Base-by-base conservation (phyloP, 2,888 invertebrate genomes). In the Colostygia pectinataria region DNA sequence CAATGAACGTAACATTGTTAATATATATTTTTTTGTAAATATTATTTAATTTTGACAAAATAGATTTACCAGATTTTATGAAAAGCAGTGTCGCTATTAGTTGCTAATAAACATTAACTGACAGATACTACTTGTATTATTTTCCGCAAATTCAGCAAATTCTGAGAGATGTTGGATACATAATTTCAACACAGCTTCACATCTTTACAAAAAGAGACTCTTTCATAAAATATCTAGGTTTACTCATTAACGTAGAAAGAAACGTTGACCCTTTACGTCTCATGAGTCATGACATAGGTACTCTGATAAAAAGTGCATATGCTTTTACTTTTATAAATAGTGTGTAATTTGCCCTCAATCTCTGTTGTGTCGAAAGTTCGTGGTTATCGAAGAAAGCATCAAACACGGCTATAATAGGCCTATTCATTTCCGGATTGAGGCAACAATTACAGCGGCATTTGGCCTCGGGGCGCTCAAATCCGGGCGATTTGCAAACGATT, bases 31-130 rank as follows among this genome's bases (percentile, higher is more conserved):
- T 37, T 56, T 48, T 58, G 58, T 59, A 59, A 49, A 56, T 51
- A 51, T 3, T 43, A 54, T 66, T 68, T 66, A 65, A 50, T 68
- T 67, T 67, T 66, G 60, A 58, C 62, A 57, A n/a, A n/a, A n/a
- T 61, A 59, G 48, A 48, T 59, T 38, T 60, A 62, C 52, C 61
- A 59, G 63, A 66, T 61, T 64, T 66, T 62, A 61, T 63, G 63
- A 59, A 69, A 66, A 70, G 59, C 56, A 64, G 59, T 65, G 68
- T 81, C 77, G 75, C 73, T 77, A 79, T 70, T 77, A 64, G 68
- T 77, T 78, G 75, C 79, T 82, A 85, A 84, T 85, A 84, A 83
- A 84, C 9, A 69, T 74, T 75, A 71, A 73, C 73, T 70, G 32
- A 58, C 9, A 62, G 27, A 39, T 42, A 15, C 15, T 15, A 20